phyloP scores from a whole-genome alignment of 2,797 vertebrate species.

The Falco columbarius region DNA sequence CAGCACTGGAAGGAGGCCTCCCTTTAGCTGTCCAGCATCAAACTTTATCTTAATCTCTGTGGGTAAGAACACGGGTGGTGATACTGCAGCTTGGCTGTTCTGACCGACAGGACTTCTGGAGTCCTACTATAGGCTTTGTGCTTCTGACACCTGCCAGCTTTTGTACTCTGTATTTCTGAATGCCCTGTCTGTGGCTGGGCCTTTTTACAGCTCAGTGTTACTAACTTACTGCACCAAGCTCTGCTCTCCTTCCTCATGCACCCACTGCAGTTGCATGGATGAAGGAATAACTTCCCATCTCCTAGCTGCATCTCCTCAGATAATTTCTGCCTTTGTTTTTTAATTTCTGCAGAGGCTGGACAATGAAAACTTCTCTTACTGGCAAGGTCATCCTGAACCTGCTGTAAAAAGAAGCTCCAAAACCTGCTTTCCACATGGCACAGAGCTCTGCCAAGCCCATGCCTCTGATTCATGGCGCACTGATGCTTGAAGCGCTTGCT shows the following conservation, averaged over 20 bases:
- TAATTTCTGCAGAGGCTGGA: neutral
- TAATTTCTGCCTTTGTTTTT: neutral
- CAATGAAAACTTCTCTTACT: neutral
- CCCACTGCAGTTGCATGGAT: neutral
- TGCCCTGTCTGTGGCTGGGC: neutral
- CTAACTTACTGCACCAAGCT: neutral
- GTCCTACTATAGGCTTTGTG: neutral
- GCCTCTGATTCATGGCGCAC: neutral
- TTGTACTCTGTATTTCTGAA: neutral
- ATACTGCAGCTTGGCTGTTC: neutral
- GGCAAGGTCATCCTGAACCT: neutral
- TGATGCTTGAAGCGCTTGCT: neutral
- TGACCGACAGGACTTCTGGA: neutral
- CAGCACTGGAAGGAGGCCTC: neutral
- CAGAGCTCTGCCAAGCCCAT: rapidly evolving
- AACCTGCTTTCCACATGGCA: neutral
- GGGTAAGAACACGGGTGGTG: neutral
- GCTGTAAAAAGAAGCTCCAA: neutral
- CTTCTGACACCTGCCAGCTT: neutral
- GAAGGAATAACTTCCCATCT: neutral
- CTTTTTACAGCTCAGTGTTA: neutral
- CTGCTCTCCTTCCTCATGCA: neutral
- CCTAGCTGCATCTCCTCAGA: neutral
- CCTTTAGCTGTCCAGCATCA: neutral
- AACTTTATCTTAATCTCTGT: neutral